Evolutionary conservation across 1,140 invertebrate genomes (phyloP).

Genomic region (Watersipora subatra): DNA sequence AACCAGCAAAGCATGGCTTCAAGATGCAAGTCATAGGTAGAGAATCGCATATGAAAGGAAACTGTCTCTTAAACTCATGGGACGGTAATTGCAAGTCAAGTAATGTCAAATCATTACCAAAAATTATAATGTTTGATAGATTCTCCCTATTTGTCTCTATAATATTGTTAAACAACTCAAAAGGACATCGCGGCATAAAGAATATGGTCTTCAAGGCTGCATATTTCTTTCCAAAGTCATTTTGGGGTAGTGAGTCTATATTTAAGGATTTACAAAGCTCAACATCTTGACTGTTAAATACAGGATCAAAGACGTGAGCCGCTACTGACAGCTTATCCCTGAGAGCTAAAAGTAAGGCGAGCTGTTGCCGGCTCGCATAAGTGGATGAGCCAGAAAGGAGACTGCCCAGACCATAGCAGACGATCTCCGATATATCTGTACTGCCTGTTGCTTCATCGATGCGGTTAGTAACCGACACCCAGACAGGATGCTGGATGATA

Average conservation of each 20-base stretch:
- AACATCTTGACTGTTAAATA: not conserved
- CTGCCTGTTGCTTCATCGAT: too few relatives aligned
- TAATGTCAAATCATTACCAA: not conserved
- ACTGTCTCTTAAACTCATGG: not conserved
- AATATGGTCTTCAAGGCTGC: not conserved
- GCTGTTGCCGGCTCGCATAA: not conserved
- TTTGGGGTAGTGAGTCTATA: not conserved
- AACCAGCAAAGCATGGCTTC: not conserved
- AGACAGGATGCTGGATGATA: too few relatives aligned
- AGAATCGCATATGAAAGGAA: not conserved
- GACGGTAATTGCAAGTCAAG: not conserved
- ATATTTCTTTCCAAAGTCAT: not conserved
- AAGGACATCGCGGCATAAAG: not conserved
- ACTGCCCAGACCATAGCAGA: not conserved
- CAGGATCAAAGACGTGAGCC: not conserved
- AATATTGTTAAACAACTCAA: not conserved
- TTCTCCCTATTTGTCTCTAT: not conserved
- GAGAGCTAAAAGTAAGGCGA: not conserved
- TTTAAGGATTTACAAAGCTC: not conserved
- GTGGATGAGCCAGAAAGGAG: not conserved
- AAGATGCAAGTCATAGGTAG: not conserved
- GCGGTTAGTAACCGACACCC: too few relatives aligned
- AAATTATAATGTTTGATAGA: not conserved
- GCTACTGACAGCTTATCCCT: not conserved
- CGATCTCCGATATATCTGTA: not conserved